phyloP scores from a whole-genome alignment of 2,113 vertebrate genomes.

The Bagarius yarrelli region DNA sequence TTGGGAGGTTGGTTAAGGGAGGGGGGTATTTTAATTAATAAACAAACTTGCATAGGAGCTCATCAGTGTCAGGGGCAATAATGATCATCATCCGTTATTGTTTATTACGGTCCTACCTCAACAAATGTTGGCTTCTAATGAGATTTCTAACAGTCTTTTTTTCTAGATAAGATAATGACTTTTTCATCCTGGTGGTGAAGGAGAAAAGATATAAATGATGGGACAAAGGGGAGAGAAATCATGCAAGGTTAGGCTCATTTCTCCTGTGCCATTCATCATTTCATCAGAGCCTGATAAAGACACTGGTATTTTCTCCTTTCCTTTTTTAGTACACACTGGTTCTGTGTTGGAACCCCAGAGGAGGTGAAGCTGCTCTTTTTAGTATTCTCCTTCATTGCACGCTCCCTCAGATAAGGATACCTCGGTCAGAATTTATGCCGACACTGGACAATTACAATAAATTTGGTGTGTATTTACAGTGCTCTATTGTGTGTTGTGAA shows the following conservation, averaged over 20 bases:
- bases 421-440: constrained; percentile 74
- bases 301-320: constrained; percentile 59
- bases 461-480: constrained; percentile 76
- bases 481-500: constrained; percentile 63
- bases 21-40: constrained; percentile 99
- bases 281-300: constrained; percentile 53
- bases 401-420: constrained; percentile 68
- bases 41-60: constrained; percentile 99
- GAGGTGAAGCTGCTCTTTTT: constrained; percentile 64
- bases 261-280: constrained; percentile 54
- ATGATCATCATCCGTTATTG: constrained; percentile 97
- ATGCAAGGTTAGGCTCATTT: constrained; percentile 66
- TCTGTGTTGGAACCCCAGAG: constrained; percentile 60
- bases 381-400: constrained; percentile 62
- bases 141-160: constrained; percentile 83
- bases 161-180: constrained; percentile 92
- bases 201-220: constrained; percentile 66
- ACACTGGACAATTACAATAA: constrained; percentile 75
- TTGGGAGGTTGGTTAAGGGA: constrained; percentile 50
- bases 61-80: constrained; percentile 99
- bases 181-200: constrained; percentile 81
- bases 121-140: constrained; percentile 99
- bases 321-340: constrained; percentile 53
- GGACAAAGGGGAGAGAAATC: constrained; percentile 62
- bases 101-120: constrained; percentile 97